Conservation (phyloP, 2,797 vertebrate genomes). For the Percopsis omiscomaycus region DNA sequence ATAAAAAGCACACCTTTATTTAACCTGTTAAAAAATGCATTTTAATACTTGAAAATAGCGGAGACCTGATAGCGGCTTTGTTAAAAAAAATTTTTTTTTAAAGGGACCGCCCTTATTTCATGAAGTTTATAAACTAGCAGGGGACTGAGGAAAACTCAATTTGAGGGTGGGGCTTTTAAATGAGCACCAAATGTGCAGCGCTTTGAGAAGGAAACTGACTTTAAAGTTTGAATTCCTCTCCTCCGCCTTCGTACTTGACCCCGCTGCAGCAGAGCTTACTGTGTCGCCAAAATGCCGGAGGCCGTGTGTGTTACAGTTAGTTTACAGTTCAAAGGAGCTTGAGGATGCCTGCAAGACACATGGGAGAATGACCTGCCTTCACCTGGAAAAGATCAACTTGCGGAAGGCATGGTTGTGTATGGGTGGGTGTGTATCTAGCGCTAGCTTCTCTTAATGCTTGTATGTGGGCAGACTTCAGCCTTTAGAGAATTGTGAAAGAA, state of each 20-base stretch:
- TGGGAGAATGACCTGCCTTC: slow-evolving; percentile 29
- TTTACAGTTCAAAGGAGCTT: slow-evolving; percentile 6
- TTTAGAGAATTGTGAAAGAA: neutral
- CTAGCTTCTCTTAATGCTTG: no score
- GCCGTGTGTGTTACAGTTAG: slow-evolving; percentile 27
- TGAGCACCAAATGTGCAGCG: slow-evolving; percentile 65
- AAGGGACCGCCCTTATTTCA: slow-evolving; percentile 38
- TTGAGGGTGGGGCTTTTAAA: slow-evolving; percentile 42
- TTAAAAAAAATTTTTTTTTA: no score
- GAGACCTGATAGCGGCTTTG: no score
- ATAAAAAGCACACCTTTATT: no score
- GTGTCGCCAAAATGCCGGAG: slow-evolving; percentile 4
- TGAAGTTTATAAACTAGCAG: slow-evolving; percentile 69
- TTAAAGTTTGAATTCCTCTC: slow-evolving; percentile 37
- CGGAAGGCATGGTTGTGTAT: slow-evolving; percentile 4
- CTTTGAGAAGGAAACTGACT: slow-evolving; percentile 29
- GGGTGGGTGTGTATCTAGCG: slow-evolving; percentile 3
- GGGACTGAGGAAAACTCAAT: slow-evolving; percentile 58
- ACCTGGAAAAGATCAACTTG: slow-evolving; percentile 37
- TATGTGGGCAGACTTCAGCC: slow-evolving; percentile 14
- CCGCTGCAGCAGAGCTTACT: neutral
- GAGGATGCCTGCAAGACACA: slow-evolving; percentile 18
- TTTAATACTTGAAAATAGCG: no score
- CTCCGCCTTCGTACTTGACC: slow-evolving; percentile 18
- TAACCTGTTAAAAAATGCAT: no score